Evolutionary conservation across 2,888 invertebrate species (phyloP).

Genomic region (Drosophila pegasa): DNA sequence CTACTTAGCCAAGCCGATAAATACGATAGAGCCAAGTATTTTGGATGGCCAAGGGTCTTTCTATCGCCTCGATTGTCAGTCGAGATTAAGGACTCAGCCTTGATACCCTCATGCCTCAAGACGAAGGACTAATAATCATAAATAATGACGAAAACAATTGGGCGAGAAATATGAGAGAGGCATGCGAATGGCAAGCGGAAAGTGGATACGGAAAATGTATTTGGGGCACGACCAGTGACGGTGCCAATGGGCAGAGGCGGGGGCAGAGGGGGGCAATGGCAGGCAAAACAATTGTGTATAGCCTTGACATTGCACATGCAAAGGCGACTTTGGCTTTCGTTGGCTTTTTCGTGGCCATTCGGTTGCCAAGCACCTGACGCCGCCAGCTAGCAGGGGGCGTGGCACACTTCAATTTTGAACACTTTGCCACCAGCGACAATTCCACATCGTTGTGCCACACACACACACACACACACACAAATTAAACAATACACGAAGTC

Average conservation of each 20-base stretch:
- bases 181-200: conserved; percentile 15
- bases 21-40: conserved; percentile 9
- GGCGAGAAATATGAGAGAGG: conserved; percentile 30
- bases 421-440: conserved; percentile 34
- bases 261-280: not conserved
- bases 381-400: conserved; percentile 11
- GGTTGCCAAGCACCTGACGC: conserved; percentile 47
- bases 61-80: conserved; percentile 23
- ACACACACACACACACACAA: not conserved
- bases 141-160: conserved; percentile 48
- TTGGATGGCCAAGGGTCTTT: conserved; percentile 12
- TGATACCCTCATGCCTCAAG: conserved; percentile 9
- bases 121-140: conserved; percentile 33
- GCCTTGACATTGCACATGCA: conserved; percentile 76
- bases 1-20: conserved; percentile 20
- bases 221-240: not conserved
- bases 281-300: conserved; percentile 34
- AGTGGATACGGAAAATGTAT: conserved; percentile 8
- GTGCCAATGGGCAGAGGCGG: too few relatives aligned
- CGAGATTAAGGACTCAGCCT: conserved; percentile 20
- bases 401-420: conserved; percentile 36
- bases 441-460: conserved; percentile 1
- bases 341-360: conserved; percentile 16
- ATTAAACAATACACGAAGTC: not conserved
- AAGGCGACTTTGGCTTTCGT: conserved; percentile 36